These are phyloP conservation scores for Nansenia antarctica DNA, from an alignment of 2,113 vertebrate species.

Conservation along the genomic window DNA sequence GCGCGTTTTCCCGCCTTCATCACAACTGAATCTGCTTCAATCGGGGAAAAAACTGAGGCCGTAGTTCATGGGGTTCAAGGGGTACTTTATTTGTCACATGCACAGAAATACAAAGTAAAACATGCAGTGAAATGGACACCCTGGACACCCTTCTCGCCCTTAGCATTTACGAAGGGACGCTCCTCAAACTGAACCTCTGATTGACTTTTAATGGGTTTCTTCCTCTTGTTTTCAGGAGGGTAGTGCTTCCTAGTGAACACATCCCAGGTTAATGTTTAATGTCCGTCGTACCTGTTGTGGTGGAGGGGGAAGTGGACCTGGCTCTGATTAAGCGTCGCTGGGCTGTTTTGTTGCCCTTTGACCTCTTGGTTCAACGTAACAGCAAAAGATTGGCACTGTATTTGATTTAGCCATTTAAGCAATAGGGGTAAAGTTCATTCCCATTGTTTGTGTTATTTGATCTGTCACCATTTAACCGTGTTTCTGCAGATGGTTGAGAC, in stretches of 20 bases:
- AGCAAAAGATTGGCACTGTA: not conserved
- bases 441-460: not conserved
- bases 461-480: not conserved
- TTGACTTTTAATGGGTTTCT: not conserved
- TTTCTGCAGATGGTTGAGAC: not conserved
- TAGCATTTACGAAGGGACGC: not conserved
- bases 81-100: too few relatives aligned
- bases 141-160: not conserved
- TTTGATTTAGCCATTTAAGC: not conserved
- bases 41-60: not conserved
- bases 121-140: too few relatives aligned
- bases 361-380: not conserved
- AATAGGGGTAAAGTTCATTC: not conserved
- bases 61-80: not conserved
- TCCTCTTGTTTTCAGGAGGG: not conserved
- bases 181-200: not conserved
- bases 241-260: not conserved
- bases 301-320: not conserved
- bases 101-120: too few relatives aligned
- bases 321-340: not conserved
- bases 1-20: not conserved
- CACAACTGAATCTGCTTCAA: not conserved
- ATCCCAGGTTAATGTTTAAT: not conserved
- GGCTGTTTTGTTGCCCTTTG: conserved; percentile 2
- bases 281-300: not conserved